Evolutionary conservation across 1,140 invertebrate genomes (phyloP).

Genomic region (Drosophila elegans): DNA sequence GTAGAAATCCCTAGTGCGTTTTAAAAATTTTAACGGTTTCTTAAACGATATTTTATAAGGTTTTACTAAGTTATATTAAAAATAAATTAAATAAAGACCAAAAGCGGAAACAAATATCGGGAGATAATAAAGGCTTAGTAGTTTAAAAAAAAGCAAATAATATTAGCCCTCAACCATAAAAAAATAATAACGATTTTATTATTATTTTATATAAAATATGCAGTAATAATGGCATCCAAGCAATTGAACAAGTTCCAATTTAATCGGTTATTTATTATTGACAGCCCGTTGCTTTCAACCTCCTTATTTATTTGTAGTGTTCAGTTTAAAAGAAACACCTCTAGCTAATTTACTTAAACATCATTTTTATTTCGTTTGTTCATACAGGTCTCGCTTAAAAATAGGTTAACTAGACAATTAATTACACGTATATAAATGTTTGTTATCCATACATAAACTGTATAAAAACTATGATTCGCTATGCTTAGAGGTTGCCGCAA

Average conservation of each 20-base stretch:
- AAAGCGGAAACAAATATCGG: too few relatives aligned
- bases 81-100: too few relatives aligned
- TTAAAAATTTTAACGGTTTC: background rate
- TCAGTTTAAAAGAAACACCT: background rate
- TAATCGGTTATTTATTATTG: too few relatives aligned
- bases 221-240: too few relatives aligned
- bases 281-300: too few relatives aligned
- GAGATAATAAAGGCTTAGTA: too few relatives aligned
- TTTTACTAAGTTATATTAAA: too few relatives aligned
- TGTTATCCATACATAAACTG: slow-evolving; percentile 25
- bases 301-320: background rate
- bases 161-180: too few relatives aligned
- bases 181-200: too few relatives aligned
- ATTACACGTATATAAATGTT: slow-evolving; percentile 36
- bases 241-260: too few relatives aligned
- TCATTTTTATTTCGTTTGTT: slow-evolving; percentile 37
- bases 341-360: background rate
- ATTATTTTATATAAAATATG: too few relatives aligned
- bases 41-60: background rate
- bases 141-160: too few relatives aligned
- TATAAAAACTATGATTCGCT: slow-evolving; percentile 53
- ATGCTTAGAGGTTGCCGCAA: slow-evolving; percentile 49
- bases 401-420: slow-evolving; percentile 52
- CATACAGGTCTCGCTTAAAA: slow-evolving; percentile 22
- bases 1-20: background rate